These are phyloP conservation scores for Ascidia mentula DNA, from an alignment of 23 tunicate genomes.

Conservation along the genomic window DNA sequence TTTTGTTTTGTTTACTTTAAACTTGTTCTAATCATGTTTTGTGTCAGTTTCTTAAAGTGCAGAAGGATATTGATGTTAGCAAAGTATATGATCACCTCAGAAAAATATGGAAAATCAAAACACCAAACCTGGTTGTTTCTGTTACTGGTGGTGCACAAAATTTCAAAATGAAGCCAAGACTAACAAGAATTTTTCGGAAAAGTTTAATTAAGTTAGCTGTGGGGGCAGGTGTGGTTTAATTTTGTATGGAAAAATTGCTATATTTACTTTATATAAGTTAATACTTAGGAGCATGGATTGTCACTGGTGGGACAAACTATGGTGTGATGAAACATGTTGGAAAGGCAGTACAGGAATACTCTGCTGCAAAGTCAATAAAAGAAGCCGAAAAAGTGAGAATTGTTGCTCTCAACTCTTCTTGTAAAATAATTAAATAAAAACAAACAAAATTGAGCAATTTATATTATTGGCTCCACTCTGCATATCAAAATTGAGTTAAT, in stretches of 20 bases:
- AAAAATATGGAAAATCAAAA: slow-evolving; percentile 50
- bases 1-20: no score
- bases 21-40: no score
- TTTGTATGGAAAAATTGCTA: no score
- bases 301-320: slow-evolving; percentile 84
- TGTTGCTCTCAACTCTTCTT: no score
- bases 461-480: no score
- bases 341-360: slow-evolving; percentile 70
- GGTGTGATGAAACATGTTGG: slow-evolving; percentile 98
- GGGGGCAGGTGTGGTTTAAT: slow-evolving; percentile 63
- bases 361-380: slow-evolving; percentile 24
- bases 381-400: slow-evolving; percentile 2
- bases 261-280: no score
- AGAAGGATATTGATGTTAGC: not conserved
- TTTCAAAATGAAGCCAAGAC: slow-evolving; percentile 47
- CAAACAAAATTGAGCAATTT: no score
- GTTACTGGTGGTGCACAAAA: slow-evolving; percentile 91
- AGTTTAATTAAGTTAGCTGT: slow-evolving; percentile 82
- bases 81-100: not conserved
- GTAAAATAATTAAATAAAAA: no score
- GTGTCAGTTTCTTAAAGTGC: not conserved
- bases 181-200: slow-evolving; percentile 52
- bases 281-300: slow-evolving; percentile 96
- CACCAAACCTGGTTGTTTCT: slow-evolving; percentile 79
- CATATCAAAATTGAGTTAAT: no score